Percentiles rank a stretch among this genome's conserved stretches.
These are phyloP conservation scores for Microplitis mediator DNA, from an alignment of 1,140 invertebrate species.

Conservation along the genomic window DNA sequence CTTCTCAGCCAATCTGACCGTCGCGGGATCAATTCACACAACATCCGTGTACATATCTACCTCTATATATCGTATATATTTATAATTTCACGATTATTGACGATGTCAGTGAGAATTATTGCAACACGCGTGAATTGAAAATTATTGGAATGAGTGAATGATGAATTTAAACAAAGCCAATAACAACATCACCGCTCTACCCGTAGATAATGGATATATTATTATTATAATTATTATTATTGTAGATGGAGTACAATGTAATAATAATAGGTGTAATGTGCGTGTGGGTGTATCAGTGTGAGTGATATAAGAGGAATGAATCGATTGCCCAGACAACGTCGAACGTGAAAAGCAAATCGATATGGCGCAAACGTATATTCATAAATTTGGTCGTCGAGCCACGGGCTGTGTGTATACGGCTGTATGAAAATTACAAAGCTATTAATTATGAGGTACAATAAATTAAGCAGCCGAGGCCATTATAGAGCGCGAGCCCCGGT, in stretches of 20 bases:
- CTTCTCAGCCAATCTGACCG: background rate
- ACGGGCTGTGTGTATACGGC: slow-evolving; percentile 36
- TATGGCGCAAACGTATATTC: slow-evolving; percentile 50
- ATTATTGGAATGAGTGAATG: too few relatives aligned
- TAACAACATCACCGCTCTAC: too few relatives aligned
- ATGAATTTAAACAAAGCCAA: too few relatives aligned
- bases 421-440: slow-evolving; percentile 64
- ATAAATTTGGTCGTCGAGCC: slow-evolving; percentile 42
- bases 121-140: too few relatives aligned
- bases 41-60: too few relatives aligned
- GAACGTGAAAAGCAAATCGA: slow-evolving; percentile 39
- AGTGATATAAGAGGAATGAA: background rate
- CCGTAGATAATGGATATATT: too few relatives aligned
- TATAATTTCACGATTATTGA: too few relatives aligned
- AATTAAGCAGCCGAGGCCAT: slow-evolving; percentile 62
- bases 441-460: slow-evolving; percentile 62
- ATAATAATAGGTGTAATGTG: background rate
- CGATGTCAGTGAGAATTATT: too few relatives aligned
- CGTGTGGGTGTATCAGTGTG: background rate
- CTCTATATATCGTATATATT: too few relatives aligned
- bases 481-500: slow-evolving; percentile 59
- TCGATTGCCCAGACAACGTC: slow-evolving; percentile 5
- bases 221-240: too few relatives aligned
- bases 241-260: too few relatives aligned
- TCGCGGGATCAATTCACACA: too few relatives aligned